Evolutionary conservation across 2,888 invertebrate genomes (phyloP).

Genomic region (Caenorhabditis sp.): DNA sequence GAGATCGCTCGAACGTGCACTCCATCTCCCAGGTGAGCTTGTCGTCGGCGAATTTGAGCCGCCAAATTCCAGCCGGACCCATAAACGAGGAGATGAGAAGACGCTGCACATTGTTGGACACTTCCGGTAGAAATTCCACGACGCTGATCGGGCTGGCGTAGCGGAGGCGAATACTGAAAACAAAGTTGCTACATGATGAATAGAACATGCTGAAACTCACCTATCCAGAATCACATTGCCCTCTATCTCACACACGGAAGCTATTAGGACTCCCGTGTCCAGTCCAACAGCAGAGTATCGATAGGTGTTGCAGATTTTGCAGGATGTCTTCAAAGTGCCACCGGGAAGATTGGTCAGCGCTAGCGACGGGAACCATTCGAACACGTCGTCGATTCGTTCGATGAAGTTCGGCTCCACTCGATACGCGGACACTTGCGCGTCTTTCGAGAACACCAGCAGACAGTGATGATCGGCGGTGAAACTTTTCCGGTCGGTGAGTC

Average conservation of each 20-base stretch:
- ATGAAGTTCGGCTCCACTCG: slow-evolving; percentile 45
- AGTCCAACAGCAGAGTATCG: slow-evolving; percentile 64
- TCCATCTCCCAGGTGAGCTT: slow-evolving; percentile 56
- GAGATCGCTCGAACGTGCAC: slow-evolving; percentile 46
- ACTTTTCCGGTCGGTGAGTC: slow-evolving; percentile 53
- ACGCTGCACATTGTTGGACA: slow-evolving; percentile 41
- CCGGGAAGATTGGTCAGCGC: slow-evolving; percentile 61
- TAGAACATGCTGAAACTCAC: slow-evolving; percentile 11
- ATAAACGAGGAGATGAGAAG: slow-evolving; percentile 63
- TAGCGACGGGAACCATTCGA: slow-evolving; percentile 65
- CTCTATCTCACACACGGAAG: slow-evolving; percentile 60
- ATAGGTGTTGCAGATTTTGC: slow-evolving; percentile 41
- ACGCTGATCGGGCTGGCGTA: slow-evolving; percentile 59
- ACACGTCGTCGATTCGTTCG: slow-evolving; percentile 58
- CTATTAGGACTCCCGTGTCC: slow-evolving; percentile 60
- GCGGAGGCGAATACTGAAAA: slow-evolving; percentile 58
- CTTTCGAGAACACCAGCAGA: slow-evolving; percentile 55
- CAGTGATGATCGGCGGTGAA: slow-evolving; percentile 59
- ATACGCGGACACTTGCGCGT: slow-evolving; percentile 57
- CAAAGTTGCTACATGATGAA: neutral
- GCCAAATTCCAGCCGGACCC: slow-evolving; percentile 64
- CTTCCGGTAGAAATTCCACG: slow-evolving; percentile 62
- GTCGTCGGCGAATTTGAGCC: slow-evolving; percentile 53
- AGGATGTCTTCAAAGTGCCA: slow-evolving; percentile 50
- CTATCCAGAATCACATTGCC: slow-evolving; percentile 63